Percentiles rank a stretch among this genome's conserved stretches.
Evolutionary conservation across 2,113 vertebrate genomes (phyloP).

Genomic region (Mugil cephalus): DNA sequence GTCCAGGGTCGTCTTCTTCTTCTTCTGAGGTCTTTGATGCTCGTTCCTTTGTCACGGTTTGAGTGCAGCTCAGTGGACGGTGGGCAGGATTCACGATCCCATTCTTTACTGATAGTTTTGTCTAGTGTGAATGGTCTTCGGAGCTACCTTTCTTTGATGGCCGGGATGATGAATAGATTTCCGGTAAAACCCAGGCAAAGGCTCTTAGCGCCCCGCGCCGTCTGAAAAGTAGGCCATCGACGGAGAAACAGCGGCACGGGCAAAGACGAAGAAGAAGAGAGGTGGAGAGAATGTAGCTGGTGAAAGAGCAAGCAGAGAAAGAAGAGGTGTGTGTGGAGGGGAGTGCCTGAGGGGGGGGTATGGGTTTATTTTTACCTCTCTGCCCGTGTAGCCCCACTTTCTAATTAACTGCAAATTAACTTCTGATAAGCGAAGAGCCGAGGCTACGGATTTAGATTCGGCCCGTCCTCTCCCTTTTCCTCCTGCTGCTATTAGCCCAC

Average conservation of each 20-base stretch:
- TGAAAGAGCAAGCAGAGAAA: constrained; percentile 42
- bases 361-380: constrained; percentile 76
- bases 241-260: constrained; percentile 25
- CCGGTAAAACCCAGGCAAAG: constrained; percentile 22
- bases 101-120: neutral
- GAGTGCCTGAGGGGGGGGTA: constrained; percentile 35
- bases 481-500: constrained; percentile 60
- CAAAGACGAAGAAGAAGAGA: constrained; percentile 46
- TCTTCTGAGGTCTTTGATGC: neutral
- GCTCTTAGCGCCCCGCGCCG: constrained; percentile 46
- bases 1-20: neutral
- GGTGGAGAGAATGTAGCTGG: constrained; percentile 45
- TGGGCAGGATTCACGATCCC: neutral
- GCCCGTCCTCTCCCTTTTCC: constrained; percentile 22
- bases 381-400: constrained; percentile 57
- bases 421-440: constrained; percentile 59
- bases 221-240: constrained; percentile 77
- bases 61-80: neutral
- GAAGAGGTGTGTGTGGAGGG: constrained; percentile 49
- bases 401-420: constrained; percentile 84
- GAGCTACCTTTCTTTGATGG: neutral
- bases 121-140: neutral
- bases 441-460: constrained; percentile 44
- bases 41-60: neutral
- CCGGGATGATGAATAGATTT: constrained; percentile 33